Evolutionary conservation across 2,113 vertebrate species (phyloP), one percentile per base, ranked within the genome.

Genomic region (Physeter macrocephalus): DNA sequence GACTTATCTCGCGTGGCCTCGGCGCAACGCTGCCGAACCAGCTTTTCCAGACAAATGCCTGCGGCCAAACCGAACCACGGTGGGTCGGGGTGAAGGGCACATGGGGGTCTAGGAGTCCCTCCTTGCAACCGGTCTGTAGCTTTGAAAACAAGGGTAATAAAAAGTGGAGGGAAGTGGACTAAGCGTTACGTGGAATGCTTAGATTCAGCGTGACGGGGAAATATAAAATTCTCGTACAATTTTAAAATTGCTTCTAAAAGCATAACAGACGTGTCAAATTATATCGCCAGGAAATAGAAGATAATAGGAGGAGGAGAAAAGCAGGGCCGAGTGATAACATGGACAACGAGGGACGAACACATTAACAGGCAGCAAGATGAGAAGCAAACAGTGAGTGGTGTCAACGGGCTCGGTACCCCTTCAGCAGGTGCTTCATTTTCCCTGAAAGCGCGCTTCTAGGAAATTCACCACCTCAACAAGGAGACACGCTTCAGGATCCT

Each of bases 331-430:
- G 11, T 5, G 5, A 36, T 11, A 14, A 18, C 3, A 2, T 17
- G 8, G 0, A 21, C 31, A 77, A 3, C 11, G 4, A 36, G 54
- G 23, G 31, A 27, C 49, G 69, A 61, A 77, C 57, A 41, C 15
- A 9, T 1, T 8, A 20, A 7, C 46, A 11, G 0, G 2, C 17
- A 23, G 2, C 15, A 14, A 41, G 25, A 11, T 2, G 11, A 41
- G 31, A 71, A 49, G 67, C 7, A 8, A 21, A n/a, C 11, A 0
- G 27, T 62, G 36, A 39, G 46, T 8, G 18, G 5, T 29, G 7
- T 17, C 36, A 4, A 27, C 0, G 17, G 54, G 14, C 10, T 61
- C 11, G 1, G 25, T 7, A 27, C 8, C 29, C 62, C 62, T 17
- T 17, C 5, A 3, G 59, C 14, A 25, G 54, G 74, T 15, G 29